Conservation (phyloP, 2,797 vertebrate species). For the Yasuhikotakia modesta region DNA sequence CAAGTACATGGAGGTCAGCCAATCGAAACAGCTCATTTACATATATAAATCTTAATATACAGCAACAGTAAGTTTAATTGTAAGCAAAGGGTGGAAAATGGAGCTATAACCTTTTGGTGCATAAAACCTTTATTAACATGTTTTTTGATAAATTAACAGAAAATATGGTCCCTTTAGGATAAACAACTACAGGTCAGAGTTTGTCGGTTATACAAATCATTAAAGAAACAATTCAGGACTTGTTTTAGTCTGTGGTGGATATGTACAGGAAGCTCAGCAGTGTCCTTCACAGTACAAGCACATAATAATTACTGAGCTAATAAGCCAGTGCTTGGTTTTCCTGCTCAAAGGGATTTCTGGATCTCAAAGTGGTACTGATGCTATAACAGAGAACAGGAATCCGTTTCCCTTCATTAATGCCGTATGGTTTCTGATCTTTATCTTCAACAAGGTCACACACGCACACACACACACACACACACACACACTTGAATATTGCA, state of each 20-base stretch:
- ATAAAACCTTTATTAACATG: neutral
- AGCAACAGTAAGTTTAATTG: neutral
- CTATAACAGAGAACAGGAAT: slow-evolving; percentile 27
- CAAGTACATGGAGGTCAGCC: no score
- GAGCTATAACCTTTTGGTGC: neutral
- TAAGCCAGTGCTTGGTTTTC: slow-evolving; percentile 31
- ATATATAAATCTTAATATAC: neutral
- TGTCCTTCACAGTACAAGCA: slow-evolving; percentile 44
- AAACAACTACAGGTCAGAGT: neutral
- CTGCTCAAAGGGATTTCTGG: slow-evolving; percentile 22
- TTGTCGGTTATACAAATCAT: neutral
- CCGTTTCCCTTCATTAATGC: slow-evolving; percentile 7
- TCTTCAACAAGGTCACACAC: slow-evolving; percentile 5
- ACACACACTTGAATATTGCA: no score
- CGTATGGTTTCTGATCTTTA: neutral
- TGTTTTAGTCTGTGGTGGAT: slow-evolving; percentile 10
- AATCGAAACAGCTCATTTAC: neutral
- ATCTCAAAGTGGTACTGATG: slow-evolving; percentile 12
- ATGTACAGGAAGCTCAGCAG: slow-evolving; percentile 19
- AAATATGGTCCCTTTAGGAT: neutral
- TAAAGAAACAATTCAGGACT: slow-evolving; percentile 11
- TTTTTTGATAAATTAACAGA: neutral
- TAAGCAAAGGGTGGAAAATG: neutral
- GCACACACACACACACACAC: accelerated
- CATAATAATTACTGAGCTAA: slow-evolving; percentile 41